Base-by-base conservation (phyloP, 2,888 invertebrate species). In the Callyntrura guangdongensis region DNA sequence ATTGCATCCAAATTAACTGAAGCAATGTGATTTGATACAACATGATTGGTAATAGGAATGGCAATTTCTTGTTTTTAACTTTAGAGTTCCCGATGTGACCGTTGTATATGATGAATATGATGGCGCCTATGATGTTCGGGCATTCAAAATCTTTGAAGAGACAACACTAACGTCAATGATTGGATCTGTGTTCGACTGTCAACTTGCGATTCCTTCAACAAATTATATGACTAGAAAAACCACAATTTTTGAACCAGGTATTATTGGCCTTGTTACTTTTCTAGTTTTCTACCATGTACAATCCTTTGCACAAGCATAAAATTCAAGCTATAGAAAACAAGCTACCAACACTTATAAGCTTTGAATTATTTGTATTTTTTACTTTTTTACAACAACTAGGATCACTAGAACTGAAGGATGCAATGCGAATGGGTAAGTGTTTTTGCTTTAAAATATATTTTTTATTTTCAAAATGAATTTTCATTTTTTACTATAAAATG, bases 181-280 rank as follows among this genome's bases (percentile, higher is more conserved):
- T 47, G 91, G 92, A 25, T 91, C 94, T 17, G 92, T 94, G 17
- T 94, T 95, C 86, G 94, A 94, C 87, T 95, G 95, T 92, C 94
- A 94, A 91, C 94, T 95, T 72, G 93, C 92, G 84, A 94, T 94
- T 61, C 94, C 94, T 5, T 93, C 94, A 85, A 94, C 94, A 11
- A 93, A 94, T 27, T 94, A 94, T 87, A 91, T 93, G 14, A 92
- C 91, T 17, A 93, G 94, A 83, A 94, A 94, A 92, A 94, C 94
- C 22, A 93, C 94, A 61, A 91, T 94, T 25, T 95, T 94, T 92
- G 94, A 94, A 91, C 94, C 94, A 94, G 95, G 95, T 94, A n/a
- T n/a, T n/a, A n/a, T n/a, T n/a, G n/a, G n/a, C n/a, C n/a, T n/a
- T n/a, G n/a, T n/a, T n/a, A n/a, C n/a, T n/a, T n/a, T n/a, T n/a